Conservation (phyloP, 1,140 invertebrate genomes). For the Hylyphantes graminicola region DNA sequence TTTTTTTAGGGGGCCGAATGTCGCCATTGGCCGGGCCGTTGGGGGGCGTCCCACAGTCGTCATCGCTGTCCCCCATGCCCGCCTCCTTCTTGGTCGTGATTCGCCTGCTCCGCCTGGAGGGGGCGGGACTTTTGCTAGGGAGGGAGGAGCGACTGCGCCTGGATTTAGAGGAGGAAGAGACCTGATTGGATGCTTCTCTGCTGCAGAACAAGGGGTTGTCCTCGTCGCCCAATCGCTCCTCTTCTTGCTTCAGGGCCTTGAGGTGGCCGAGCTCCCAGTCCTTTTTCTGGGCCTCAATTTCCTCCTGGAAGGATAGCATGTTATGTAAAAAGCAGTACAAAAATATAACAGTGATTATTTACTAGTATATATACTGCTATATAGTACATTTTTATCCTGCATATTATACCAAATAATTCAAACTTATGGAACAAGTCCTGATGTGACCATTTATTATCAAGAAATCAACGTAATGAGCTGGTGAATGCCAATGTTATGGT, state of each 20-base stretch:
- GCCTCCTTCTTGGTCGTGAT: slow-evolving; percentile 28
- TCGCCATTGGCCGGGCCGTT: slow-evolving; percentile 32
- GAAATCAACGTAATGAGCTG: no score
- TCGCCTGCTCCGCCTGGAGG: slow-evolving; percentile 12
- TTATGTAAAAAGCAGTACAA: no score
- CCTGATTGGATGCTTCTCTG: slow-evolving; percentile 82
- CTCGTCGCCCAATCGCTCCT: slow-evolving; percentile 69
- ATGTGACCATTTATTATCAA: no score
- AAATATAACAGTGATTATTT: no score
- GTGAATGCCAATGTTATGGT: no score
- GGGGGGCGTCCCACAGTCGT: slow-evolving; percentile 15
- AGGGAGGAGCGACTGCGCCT: slow-evolving; percentile 22
- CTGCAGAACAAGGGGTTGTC: slow-evolving; percentile 77
- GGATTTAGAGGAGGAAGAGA: slow-evolving; percentile 66
- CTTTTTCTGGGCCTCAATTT: slow-evolving; percentile 89
- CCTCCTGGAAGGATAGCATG: slow-evolving; percentile 67
- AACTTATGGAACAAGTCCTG: no score
- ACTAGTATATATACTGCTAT: no score
- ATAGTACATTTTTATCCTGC: no score
- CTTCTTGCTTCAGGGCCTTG: slow-evolving; percentile 72
- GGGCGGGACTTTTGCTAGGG: neutral
- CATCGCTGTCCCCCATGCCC: slow-evolving; percentile 1
- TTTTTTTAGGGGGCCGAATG: neutral
- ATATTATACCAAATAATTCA: no score
- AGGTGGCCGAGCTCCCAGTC: slow-evolving; percentile 93